Conservation (phyloP, 2,113 vertebrate species). For the Equus przewalskii region DNA sequence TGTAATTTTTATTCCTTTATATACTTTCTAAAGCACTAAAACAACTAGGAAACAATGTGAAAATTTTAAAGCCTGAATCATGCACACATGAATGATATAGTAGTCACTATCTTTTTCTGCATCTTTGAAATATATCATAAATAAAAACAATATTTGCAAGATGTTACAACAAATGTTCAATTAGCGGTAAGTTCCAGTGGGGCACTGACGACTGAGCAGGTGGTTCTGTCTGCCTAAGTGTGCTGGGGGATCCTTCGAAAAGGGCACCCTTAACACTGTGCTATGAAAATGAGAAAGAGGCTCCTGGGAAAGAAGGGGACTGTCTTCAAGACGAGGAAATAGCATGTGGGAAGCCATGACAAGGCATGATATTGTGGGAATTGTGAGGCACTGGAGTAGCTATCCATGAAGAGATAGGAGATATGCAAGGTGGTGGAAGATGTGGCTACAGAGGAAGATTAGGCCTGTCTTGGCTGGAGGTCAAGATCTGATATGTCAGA, state of each 20-base stretch:
- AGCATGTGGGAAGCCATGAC: neutral
- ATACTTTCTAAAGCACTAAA: neutral
- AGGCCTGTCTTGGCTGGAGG: neutral
- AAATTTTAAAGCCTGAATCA: neutral
- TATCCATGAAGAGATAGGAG: neutral
- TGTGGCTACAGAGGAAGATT: neutral
- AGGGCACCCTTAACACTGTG: neutral
- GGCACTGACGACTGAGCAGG: neutral
- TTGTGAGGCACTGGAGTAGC: neutral
- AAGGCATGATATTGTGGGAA: no score
- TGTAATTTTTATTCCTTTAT: neutral
- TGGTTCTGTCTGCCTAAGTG: neutral
- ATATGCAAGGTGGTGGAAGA: rapidly evolving
- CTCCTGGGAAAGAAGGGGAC: neutral
- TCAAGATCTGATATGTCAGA: neutral
- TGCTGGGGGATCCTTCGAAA: neutral
- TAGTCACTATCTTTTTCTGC: neutral
- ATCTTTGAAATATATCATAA: neutral
- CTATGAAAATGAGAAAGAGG: neutral
- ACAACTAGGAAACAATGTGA: neutral
- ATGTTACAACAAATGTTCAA: neutral
- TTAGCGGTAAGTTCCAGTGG: neutral
- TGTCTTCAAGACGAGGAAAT: neutral
- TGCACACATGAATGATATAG: neutral
- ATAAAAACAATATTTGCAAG: neutral